These are phyloP conservation scores for Leptopilina boulardi DNA, from an alignment of 1,140 invertebrate genomes.

Conservation along the genomic window DNA sequence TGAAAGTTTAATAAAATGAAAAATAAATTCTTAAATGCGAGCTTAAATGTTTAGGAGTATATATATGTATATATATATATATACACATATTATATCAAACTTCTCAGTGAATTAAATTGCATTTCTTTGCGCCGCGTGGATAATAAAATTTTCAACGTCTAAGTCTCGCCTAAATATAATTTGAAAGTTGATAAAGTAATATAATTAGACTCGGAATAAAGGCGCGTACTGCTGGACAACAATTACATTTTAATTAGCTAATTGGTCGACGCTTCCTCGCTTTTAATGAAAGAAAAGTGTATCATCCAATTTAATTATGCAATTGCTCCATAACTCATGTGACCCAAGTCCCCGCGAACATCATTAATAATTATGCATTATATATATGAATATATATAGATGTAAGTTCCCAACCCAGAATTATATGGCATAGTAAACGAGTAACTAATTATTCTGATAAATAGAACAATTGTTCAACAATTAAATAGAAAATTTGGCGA, in stretches of 20 bases:
- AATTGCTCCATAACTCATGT: not conserved
- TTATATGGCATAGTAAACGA: not conserved
- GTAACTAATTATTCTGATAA: not conserved
- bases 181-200: constrained; percentile 15
- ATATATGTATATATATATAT: too few species aligned
- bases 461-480: not conserved
- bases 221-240: not conserved
- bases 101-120: not conserved
- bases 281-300: not conserved
- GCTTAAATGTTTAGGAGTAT: too few species aligned
- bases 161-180: not conserved
- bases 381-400: too few species aligned
- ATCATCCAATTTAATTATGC: constrained; percentile 21
- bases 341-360: not conserved
- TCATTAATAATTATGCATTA: not conserved
- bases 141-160: not conserved
- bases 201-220: not conserved
- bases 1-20: too few species aligned
- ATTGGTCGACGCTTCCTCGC: not conserved
- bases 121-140: not conserved
- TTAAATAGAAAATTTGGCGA: too few species aligned
- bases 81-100: too few species aligned
- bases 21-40: too few species aligned
- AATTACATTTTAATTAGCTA: constrained; percentile 22
- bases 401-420: not conserved